Evolutionary conservation across 30 jellyfish, hydroid and myxozoan genomes (phyloP).

Genomic region (Chironex yamaguchii): DNA sequence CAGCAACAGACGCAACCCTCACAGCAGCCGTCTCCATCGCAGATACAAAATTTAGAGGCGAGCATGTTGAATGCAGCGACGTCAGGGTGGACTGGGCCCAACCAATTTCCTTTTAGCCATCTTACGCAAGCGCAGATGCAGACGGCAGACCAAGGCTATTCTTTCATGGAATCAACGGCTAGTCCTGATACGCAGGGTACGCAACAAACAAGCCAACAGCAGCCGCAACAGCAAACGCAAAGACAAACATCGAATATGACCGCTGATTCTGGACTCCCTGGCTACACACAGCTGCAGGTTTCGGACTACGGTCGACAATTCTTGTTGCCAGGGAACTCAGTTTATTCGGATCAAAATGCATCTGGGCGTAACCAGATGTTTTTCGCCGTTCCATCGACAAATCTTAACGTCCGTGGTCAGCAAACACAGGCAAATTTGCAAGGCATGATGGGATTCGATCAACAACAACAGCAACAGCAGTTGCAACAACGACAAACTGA

Average conservation of each 20-base stretch:
- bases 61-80: slow-evolving; percentile 59
- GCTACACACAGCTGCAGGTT: background rate
- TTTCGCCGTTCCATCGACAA: background rate
- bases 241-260: background rate
- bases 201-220: slow-evolving; percentile 59
- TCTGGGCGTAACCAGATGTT: slow-evolving; percentile 2
- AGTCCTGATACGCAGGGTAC: slow-evolving; percentile 42
- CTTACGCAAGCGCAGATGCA: slow-evolving; percentile 33
- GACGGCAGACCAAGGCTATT: slow-evolving; percentile 47
- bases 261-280: background rate
- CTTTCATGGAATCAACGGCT: slow-evolving; percentile 20
- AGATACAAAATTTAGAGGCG: slow-evolving; percentile 49
- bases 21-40: slow-evolving; percentile 47
- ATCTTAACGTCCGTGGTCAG: background rate
- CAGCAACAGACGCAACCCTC: slow-evolving; percentile 46
- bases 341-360: background rate
- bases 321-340: background rate
- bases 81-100: slow-evolving; percentile 14
- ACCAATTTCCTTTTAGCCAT: background rate
- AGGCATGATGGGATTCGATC: background rate
- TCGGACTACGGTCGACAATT: background rate
- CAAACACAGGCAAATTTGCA: background rate
- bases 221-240: background rate
- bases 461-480: slow-evolving; percentile 1
- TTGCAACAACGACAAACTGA: slow-evolving; percentile 60